Base-by-base conservation (phyloP, 2,888 invertebrate genomes). In the Drosophila diplacantha region DNA sequence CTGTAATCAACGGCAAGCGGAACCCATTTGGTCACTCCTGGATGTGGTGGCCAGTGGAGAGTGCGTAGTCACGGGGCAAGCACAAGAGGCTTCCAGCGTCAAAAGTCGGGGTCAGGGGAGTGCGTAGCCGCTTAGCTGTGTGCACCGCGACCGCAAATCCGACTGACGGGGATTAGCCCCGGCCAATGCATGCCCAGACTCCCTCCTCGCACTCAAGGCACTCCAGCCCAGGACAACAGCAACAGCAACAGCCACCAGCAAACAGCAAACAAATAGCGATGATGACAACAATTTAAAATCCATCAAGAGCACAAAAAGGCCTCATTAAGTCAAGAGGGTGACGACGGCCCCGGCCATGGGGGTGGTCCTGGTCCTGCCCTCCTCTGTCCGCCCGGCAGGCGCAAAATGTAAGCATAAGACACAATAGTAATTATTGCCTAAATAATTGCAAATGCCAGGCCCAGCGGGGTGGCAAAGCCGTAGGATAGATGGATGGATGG, bases 371-470 rank as follows among this genome's bases (percentile, higher is more conserved):
- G 20, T 7, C 7, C 49, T 16, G 16, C 32, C 49, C 22, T 35
- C 35, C 35, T 7, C 12, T 3, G 26, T 11, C 35, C 9, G 41
- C 1, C 41, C 9, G 41, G 18, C 57, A 22, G 24, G 44, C 58
- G 51, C 57, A 72, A 79, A 81, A 81, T 82, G 81, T 81, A 72
- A 73, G 77, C 85, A 85, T 83, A 85, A 85, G 85, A 85, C 83
- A 85, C 86, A 86, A 85, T 85, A 86, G 84, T 81, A 86, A 86
- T 86, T 86, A 86, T 84, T 85, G 83, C 85, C 84, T 71, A 85
- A 85, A 86, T 86, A 86, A 86, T 85, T 86, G 81, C 81, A 82
- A 85, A 86, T 86, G 81, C 44, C 44, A 73, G 66, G 71, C 60
- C 20, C 26, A 59, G 63, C 57, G 20, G 44, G 44, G 44, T 46